Evolutionary conservation across 2,113 vertebrate species (phyloP).

Genomic region (Anarrhichthys ocellatus): DNA sequence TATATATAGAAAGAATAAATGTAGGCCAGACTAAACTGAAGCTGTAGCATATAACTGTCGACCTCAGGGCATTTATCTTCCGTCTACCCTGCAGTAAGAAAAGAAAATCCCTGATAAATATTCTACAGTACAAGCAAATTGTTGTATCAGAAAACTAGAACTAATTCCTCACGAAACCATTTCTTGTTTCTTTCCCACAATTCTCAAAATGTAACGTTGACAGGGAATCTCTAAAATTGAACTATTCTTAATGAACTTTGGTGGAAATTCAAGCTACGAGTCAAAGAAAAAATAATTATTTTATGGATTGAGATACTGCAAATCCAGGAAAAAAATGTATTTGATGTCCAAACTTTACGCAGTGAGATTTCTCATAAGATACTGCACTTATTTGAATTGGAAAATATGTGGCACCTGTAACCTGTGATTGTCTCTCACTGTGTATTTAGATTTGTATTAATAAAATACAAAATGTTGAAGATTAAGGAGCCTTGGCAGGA

Average conservation of each 20-base stretch:
- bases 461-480: neutral
- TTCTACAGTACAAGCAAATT: neutral
- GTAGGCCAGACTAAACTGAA: neutral
- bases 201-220: neutral
- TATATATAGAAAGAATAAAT: conserved; percentile 3
- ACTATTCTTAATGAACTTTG: neutral
- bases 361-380: neutral
- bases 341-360: neutral
- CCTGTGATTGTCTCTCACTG: neutral
- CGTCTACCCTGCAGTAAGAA: neutral
- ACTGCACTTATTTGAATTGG: neutral
- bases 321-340: neutral
- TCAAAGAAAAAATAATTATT: neutral
- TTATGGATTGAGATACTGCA: neutral
- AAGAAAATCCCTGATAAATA: neutral
- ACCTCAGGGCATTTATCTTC: neutral
- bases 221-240: neutral
- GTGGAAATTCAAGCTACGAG: neutral
- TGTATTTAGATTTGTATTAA: neutral
- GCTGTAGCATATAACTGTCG: neutral
- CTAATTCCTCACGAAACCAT: neutral
- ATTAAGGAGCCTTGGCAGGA: neutral
- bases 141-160: neutral
- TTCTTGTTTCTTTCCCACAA: neutral
- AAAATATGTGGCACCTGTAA: neutral